These are phyloP conservation scores for Cyclopterus lumpus DNA, from an alignment of 2,797 vertebrate genomes.

Conservation along the genomic window DNA sequence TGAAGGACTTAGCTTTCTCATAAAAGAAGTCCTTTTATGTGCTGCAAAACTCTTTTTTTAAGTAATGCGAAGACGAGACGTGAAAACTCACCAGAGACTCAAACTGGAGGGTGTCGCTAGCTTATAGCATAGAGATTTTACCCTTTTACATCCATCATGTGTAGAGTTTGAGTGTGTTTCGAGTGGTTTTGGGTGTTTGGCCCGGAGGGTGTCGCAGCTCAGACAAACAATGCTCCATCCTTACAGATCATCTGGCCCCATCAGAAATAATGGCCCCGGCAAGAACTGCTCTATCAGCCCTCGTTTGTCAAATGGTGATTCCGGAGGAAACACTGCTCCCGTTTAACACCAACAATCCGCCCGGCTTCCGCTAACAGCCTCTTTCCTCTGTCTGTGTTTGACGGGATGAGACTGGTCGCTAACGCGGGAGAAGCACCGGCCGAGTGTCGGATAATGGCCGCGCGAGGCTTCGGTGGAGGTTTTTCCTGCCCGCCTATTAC, in stretches of 20 bases:
- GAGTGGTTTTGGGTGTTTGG: conserved; percentile 33
- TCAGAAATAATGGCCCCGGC: conserved; percentile 64
- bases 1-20: conserved; percentile 38
- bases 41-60: conserved; percentile 15
- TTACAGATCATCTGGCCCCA: conserved; percentile 48
- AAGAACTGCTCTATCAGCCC: conserved; percentile 65
- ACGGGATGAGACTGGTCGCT: conserved; percentile 45
- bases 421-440: conserved; percentile 64
- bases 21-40: conserved; percentile 25
- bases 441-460: conserved; percentile 61
- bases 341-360: conserved; percentile 69
- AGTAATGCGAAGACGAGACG: neutral
- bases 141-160: conserved; percentile 38
- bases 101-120: neutral
- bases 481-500: conserved; percentile 19
- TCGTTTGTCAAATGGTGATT: conserved; percentile 64
- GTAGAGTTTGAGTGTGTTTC: conserved; percentile 51
- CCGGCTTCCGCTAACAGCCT: conserved; percentile 59
- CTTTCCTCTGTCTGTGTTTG: conserved; percentile 57
- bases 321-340: conserved; percentile 60
- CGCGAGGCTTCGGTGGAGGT: conserved; percentile 30
- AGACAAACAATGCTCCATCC: conserved; percentile 54
- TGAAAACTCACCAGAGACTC: conserved; percentile 27
- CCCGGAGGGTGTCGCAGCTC: conserved; percentile 35
- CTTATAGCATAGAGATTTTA: conserved; percentile 24